Evolutionary conservation across 1,140 invertebrate genomes (phyloP), one percentile per base, ranked within the genome.

Genomic region (Ceratina calcarata): DNA sequence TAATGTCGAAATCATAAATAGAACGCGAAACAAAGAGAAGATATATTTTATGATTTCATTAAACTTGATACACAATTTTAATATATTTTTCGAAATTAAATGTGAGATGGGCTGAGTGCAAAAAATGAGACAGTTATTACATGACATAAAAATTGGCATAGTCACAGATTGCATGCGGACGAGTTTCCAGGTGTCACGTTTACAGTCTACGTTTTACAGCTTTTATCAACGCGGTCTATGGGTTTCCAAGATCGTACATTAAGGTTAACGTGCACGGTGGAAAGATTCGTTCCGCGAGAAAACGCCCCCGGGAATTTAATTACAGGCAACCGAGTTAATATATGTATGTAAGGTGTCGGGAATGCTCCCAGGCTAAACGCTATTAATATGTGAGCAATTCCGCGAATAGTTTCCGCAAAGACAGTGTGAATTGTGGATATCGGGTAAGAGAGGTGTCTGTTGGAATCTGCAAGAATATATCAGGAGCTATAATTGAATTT

Each of bases 251-350:
- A 7, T 16, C 27, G 64, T 57, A 32, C 49, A 61, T 81, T 69
- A 76, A 83, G 81, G 51, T 82, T 82, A 45, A 53, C 18, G 45
- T 37, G 71, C 20, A 49, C 15, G n/a, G 10, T 8, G 15, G 45
- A 62, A 51, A 64, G 22, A 51, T 20, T 51, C 58, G 18, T 64
- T 32, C 18, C 10, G 16, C 3, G 60, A 49, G 18, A 12, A 53
- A 53, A 13, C 4, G 10, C 68, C 22, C 22, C 6, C 22, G 16
- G 16, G 58, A 16, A 64, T 62, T 73, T 62, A 51, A 71, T 71
- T 45, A 55, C 32, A 32, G n/a, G 18, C 32, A 12, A 8, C 13
- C 24, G 32, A 55, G 8, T 37, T 71, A 58, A 1, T 18, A 45
- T 32, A 32, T 32, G 27, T 20, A 18, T 16, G 32, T 45, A 32